A percentile compares a stretch with the other conserved stretches of the same genome.
Conservation (phyloP, 1,140 invertebrate genomes). For the Cydia strobilella region DNA sequence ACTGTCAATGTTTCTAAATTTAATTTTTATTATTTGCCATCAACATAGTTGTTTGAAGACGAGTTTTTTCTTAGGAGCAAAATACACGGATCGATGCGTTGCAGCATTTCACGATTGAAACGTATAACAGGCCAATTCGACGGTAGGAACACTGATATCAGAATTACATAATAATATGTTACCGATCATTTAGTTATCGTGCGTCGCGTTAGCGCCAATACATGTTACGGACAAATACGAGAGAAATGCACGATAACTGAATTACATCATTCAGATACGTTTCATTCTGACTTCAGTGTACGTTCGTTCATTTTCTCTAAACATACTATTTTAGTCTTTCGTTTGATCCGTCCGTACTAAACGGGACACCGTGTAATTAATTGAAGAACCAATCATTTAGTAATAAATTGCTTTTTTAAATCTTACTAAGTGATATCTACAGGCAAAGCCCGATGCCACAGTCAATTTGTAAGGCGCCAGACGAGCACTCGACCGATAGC, state of each 20-base stretch:
- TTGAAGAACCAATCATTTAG: neutral
- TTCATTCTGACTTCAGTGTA: too few species aligned
- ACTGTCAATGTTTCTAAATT: neutral
- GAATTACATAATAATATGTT: too few species aligned
- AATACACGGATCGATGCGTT: neutral
- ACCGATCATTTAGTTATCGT: too few species aligned
- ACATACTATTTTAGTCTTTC: too few species aligned
- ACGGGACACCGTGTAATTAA: too few species aligned
- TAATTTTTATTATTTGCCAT: neutral
- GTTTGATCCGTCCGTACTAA: too few species aligned
- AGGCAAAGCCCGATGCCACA: neutral
- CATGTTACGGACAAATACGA: too few species aligned
- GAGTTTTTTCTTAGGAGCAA: neutral
- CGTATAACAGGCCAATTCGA: neutral
- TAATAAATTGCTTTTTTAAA: neutral
- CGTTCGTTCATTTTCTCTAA: too few species aligned
- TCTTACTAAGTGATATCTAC: neutral
- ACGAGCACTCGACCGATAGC: conserved; percentile 15
- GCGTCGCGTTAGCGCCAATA: too few species aligned
- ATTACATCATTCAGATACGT: too few species aligned
- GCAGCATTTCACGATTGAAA: neutral
- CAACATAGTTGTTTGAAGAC: neutral
- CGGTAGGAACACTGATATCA: too few species aligned
- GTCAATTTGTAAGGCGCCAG: conserved; percentile 20
- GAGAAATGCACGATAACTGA: too few species aligned